phyloP scores from a whole-genome alignment of 2,888 invertebrate species.

The Gnatocerus cornutus region DNA sequence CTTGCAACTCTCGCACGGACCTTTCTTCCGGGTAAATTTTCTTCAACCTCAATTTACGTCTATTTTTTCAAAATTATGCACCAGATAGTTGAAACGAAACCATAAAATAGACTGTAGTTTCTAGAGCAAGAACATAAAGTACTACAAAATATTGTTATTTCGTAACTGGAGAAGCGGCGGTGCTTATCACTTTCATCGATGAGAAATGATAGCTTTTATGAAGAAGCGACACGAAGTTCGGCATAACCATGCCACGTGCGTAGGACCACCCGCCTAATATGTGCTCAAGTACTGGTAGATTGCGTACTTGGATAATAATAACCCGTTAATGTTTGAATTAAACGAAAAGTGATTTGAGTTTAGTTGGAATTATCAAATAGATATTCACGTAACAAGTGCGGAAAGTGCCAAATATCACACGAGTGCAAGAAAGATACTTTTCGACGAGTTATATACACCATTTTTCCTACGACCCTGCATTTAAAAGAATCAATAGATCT shows the following conservation, averaged over 20 bases:
- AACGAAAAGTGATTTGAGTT: too few species aligned
- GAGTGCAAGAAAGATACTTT: too few species aligned
- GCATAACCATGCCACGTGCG: slow-evolving; percentile 17
- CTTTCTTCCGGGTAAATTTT: slow-evolving; percentile 22
- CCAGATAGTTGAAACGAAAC: too few species aligned
- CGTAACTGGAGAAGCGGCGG: slow-evolving; percentile 27
- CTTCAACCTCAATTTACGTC: not conserved
- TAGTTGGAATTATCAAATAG: too few species aligned
- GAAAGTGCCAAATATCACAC: too few species aligned
- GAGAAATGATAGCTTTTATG: slow-evolving; percentile 54
- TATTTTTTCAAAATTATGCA: too few species aligned
- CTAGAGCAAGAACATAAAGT: not conserved
- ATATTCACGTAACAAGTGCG: too few species aligned
- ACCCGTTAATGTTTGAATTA: too few species aligned
- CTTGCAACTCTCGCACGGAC: slow-evolving; percentile 20
- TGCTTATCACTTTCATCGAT: slow-evolving; percentile 56
- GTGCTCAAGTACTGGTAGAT: not conserved
- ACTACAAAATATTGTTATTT: not conserved
- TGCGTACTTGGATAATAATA: not conserved
- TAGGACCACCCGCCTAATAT: slow-evolving; percentile 32
- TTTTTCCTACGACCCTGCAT: too few species aligned
- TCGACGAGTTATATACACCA: too few species aligned
- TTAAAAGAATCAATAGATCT: too few species aligned
- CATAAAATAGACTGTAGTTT: too few species aligned
- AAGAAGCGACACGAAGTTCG: slow-evolving; percentile 16